phyloP scores from a whole-genome alignment of 2,888 invertebrate genomes.

The Protonemura montana region DNA sequence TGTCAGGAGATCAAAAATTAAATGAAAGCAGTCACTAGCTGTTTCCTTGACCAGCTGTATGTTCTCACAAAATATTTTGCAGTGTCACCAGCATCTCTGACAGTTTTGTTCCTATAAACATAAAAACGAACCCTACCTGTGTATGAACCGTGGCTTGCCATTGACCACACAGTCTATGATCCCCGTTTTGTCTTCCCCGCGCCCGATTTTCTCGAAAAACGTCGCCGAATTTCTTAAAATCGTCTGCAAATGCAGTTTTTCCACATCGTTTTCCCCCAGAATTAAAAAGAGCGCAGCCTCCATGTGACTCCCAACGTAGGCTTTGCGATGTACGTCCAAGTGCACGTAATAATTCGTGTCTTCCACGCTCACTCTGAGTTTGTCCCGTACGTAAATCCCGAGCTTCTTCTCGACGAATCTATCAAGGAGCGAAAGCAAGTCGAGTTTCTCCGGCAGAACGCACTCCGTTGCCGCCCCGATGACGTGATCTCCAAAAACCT shows the following conservation, averaged over 20 bases:
- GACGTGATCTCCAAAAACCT: background rate
- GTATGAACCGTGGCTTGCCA: constrained; percentile 42
- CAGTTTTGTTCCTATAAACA: no score
- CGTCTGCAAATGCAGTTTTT: background rate
- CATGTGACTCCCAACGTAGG: background rate
- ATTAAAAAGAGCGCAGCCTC: background rate
- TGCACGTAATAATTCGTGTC: background rate
- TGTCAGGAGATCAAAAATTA: no score
- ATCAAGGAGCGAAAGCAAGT: background rate
- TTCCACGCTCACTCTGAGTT: background rate
- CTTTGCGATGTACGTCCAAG: background rate
- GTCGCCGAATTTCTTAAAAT: background rate
- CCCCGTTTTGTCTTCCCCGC: constrained; percentile 43
- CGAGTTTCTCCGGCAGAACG: background rate
- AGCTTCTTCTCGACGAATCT: background rate
- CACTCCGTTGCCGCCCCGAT: background rate
- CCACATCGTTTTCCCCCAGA: background rate
- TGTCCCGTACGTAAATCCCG: background rate
- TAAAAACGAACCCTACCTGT: constrained; percentile 18
- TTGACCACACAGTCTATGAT: constrained; percentile 38
- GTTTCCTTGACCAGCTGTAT: no score
- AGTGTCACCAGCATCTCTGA: no score
- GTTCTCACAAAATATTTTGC: no score
- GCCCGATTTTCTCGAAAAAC: constrained; percentile 24
- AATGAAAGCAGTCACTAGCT: no score